A percentile compares a stretch with the other conserved stretches of the same genome.
Conservation (phyloP, 2,888 invertebrate species). For the Cabera pusaria region DNA sequence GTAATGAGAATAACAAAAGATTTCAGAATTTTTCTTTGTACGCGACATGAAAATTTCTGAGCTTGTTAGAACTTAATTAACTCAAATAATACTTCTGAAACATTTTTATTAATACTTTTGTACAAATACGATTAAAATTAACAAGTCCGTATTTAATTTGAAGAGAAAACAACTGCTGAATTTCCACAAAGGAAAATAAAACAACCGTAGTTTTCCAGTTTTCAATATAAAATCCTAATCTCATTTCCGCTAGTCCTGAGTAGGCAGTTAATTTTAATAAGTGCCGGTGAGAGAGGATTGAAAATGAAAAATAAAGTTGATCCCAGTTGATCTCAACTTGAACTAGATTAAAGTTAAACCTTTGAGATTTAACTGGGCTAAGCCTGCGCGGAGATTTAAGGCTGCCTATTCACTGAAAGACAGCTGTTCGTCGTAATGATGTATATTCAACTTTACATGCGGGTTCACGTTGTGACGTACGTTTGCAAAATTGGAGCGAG, state of each 20-base stretch:
- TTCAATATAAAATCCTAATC: constrained; percentile 17
- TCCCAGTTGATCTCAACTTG: constrained; percentile 53
- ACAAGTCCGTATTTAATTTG: constrained; percentile 3
- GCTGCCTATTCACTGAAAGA: constrained; percentile 21
- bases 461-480: constrained; percentile 11
- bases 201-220: constrained; percentile 7
- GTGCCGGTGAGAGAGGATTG: constrained; percentile 36
- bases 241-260: constrained; percentile 7
- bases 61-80: constrained; percentile 15
- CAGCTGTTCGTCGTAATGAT: constrained; percentile 21
- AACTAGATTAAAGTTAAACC: constrained; percentile 60
- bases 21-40: constrained; percentile 23
- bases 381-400: constrained; percentile 37
- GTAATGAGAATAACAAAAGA: constrained; percentile 28
- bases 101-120: constrained; percentile 4
- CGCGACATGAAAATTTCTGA: constrained; percentile 15
- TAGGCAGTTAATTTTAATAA: constrained; percentile 35
- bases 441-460: constrained; percentile 20
- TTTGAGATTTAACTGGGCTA: constrained; percentile 56
- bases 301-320: constrained; percentile 57
- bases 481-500: constrained; percentile 16
- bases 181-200: constrained; percentile 4
- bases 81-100: constrained; percentile 2
- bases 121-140: constrained; percentile 1
- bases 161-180: constrained; percentile 2